Evolutionary conservation across 2,888 invertebrate genomes (phyloP).

Genomic region (Autographa pulchrina): DNA sequence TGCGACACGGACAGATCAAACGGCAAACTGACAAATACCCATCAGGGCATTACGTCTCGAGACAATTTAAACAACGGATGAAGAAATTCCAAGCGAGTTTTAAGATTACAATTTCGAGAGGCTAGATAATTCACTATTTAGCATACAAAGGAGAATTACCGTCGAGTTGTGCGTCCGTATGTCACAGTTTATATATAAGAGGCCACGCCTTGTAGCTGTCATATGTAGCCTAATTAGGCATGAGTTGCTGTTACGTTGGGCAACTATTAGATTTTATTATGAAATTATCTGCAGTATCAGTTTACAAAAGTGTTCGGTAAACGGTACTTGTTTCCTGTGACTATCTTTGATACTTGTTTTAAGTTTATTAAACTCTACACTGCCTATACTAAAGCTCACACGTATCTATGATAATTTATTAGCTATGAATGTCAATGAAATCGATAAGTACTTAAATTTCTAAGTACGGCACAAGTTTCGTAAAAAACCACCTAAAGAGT

Average conservation of each 20-base stretch:
- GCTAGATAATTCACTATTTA: conserved; percentile 89
- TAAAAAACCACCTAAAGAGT: conserved; percentile 26
- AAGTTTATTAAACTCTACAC: conserved; percentile 1
- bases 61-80: conserved; percentile 82
- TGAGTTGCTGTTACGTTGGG: conserved; percentile 70
- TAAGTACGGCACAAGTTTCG: not conserved
- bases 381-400: not conserved
- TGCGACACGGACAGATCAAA: conserved; percentile 48
- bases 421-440: not conserved
- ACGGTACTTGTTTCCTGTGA: conserved; percentile 52
- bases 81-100: conserved; percentile 88
- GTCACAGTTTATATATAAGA: conserved; percentile 81
- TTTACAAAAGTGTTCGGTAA: conserved; percentile 60
- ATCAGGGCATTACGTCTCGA: conserved; percentile 60
- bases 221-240: conserved; percentile 88
- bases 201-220: conserved; percentile 88
- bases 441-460: not conserved
- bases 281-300: conserved; percentile 63
- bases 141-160: conserved; percentile 89
- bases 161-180: conserved; percentile 82
- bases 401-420: not conserved
- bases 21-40: conserved; percentile 65
- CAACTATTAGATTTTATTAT: conserved; percentile 71
- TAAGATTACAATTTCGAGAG: conserved; percentile 88
- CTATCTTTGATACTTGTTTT: conserved; percentile 47